A percentile compares a stretch with the other conserved stretches of the same genome.
Conservation (phyloP, 2,797 vertebrate species). For the Poecilia picta region DNA sequence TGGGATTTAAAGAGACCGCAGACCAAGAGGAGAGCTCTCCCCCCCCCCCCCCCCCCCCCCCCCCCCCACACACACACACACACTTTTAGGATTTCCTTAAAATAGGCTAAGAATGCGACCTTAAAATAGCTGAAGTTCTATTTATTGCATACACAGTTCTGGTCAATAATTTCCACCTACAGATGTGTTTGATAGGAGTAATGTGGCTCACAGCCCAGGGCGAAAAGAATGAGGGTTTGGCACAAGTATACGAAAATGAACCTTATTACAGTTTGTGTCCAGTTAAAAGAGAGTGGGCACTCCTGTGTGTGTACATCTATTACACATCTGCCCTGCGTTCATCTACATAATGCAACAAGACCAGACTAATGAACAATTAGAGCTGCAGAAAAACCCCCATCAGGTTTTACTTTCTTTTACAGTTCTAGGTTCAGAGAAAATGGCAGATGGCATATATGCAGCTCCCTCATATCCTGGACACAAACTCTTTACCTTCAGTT, state of each 20-base stretch:
- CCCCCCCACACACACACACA: no score
- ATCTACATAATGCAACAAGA: neutral
- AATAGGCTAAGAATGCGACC: slow-evolving; percentile 10
- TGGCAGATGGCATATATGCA: neutral
- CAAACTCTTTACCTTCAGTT: neutral
- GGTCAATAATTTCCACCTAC: neutral
- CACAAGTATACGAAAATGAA: neutral
- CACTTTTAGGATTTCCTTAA: neutral
- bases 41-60: no score
- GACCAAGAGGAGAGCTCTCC: slow-evolving; percentile 50
- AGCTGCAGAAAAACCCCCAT: neutral
- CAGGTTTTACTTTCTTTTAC: neutral
- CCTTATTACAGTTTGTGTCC: neutral
- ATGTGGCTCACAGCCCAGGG: neutral
- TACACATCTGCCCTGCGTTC: neutral
- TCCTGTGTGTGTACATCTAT: neutral
- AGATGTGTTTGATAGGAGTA: neutral
- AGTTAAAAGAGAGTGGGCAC: neutral
- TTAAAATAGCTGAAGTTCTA: neutral
- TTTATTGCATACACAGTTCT: neutral
- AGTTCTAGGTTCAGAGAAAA: neutral
- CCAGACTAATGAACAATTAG: neutral
- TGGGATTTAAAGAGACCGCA: slow-evolving; percentile 82
- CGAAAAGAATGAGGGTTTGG: neutral
- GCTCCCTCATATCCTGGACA: neutral